Evolutionary conservation across 2,113 vertebrate species (phyloP), one percentile per base, ranked within the genome.

Genomic region (Mugil cephalus): DNA sequence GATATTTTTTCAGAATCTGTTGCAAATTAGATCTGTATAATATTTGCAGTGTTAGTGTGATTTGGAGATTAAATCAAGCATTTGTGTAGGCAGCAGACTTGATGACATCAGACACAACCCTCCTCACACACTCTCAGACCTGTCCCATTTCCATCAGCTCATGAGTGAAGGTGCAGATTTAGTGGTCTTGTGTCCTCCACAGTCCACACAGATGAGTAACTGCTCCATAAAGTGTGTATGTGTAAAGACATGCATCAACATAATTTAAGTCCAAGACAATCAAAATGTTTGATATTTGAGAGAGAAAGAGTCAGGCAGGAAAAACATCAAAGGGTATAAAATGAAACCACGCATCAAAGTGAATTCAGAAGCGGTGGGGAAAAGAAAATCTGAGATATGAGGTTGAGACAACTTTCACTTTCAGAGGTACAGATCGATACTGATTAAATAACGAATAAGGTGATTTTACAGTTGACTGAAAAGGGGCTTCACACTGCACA

Each of bases 261-360:
- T 14, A 14, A 80, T 80, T 74, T 56, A 51, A 56, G 38, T 4
- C 8, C 6, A 34, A 53, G 43, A 2, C 13, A 63, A 11, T 14
- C 0, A 52, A 55, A 45, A 6, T 0, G 6, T 3, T 60, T 34
- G 18, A 56, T 56, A 36, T 78, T 10, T 30, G 18, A 60, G n/a
- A 15, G 48, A 42, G 0, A 2, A 42, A 34, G 14, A 13, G 35
- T 47, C 3, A 10, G 10, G 39, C 36, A 34, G 3, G 38, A 68
- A 55, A 79, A 65, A 47, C 47, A 74, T 75, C 56, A 75, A 65
- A 78, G 51, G 55, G 19, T 53, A 77, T 60, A 36, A n/a, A 18
- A 67, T 51, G 6, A 65, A 61, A 54, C 76, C 45, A 62, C 21
- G 58, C 18, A 24, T 73, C 35, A 66, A 66, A 76, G 21, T 21